Base-by-base conservation (phyloP, 2,113 vertebrate species). In the Salvelinus sp. region DNA sequence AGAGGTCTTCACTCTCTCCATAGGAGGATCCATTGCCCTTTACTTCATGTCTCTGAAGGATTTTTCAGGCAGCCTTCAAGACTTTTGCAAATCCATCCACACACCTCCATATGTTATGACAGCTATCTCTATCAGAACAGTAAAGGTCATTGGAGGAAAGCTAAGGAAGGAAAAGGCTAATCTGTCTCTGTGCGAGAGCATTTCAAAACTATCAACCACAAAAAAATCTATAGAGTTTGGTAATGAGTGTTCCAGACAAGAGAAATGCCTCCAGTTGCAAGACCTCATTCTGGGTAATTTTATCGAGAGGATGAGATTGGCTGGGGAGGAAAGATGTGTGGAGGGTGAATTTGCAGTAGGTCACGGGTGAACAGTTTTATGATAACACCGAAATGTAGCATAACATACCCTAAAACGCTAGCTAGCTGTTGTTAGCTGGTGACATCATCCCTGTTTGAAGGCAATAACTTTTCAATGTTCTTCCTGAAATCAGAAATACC, bases 81-180 rank as follows among this genome's bases (percentile, higher is more conserved):
- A 84, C 82, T 83, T 90, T 90, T 86, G 83, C 20, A 90, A 90
- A 90, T 90, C 89, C 81, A 25, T 83, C 75, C 76, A 73, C 79
- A 86, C 78, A 78, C 79, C 75, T 83, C 83, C 72, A 71, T 75
- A 69, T 79, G 82, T 66, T 22, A 77, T 64, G 64, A 83, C 79
- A 87, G 82, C 83, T 76, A 84, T 88, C 86, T 85, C 81, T 79
- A 76, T 89, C 82, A 82, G 70, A 82, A 81, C 87, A 83, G 87
- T 88, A 91, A 91, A 92, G 90, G 91, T 91, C 90, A 90, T 54
- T 79, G 79, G 79, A 88, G 79, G 88, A 88, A 85, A 89, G 81
- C 78, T 33, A 64, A 68, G 82, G 85, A 83, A 85, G 84, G 72
- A 74, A 78, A 83, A 82, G 83, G 87, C 88, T 91, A 88, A 92